Percentiles rank a stretch among this genome's conserved stretches.
Evolutionary conservation across 1,140 invertebrate genomes (phyloP).

Genomic region (Amphibalanus amphitrite): DNA sequence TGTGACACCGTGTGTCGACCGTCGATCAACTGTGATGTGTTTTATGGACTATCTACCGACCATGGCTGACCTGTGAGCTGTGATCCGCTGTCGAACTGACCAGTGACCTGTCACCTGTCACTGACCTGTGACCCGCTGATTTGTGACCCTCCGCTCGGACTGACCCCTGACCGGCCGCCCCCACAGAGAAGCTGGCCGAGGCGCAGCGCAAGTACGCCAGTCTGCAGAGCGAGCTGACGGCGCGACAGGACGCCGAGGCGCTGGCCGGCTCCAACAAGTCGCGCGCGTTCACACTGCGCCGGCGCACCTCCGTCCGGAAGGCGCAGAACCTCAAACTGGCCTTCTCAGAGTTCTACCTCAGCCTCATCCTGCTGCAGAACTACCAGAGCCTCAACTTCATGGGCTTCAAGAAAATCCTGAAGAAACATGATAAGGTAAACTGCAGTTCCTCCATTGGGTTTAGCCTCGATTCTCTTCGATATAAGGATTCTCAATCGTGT

Average conservation of each 20-base stretch:
- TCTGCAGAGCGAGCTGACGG: slow-evolving; percentile 62
- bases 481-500: too few species aligned
- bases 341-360: slow-evolving; percentile 98
- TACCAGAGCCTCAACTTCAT: slow-evolving; percentile 90
- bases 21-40: too few species aligned
- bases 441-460: too few species aligned
- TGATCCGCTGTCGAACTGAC: too few species aligned
- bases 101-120: too few species aligned
- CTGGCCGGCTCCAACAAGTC: not conserved
- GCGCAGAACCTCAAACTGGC: slow-evolving; percentile 89
- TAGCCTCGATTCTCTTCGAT: too few species aligned
- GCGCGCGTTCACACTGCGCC: slow-evolving; percentile 3
- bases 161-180: too few species aligned
- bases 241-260: slow-evolving; percentile 23
- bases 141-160: too few species aligned
- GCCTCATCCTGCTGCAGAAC: slow-evolving; percentile 68
- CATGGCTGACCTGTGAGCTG: too few species aligned
- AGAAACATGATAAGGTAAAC: slow-evolving; percentile 95
- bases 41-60: too few species aligned
- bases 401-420: slow-evolving; percentile 98
- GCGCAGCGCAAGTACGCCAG: slow-evolving; percentile 85
- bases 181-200: slow-evolving; percentile 87
- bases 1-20: too few species aligned
- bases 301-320: slow-evolving; percentile 33
- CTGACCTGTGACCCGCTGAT: too few species aligned